Conservation (phyloP, 2,113 vertebrate genomes). For the Enhydra lutris region DNA sequence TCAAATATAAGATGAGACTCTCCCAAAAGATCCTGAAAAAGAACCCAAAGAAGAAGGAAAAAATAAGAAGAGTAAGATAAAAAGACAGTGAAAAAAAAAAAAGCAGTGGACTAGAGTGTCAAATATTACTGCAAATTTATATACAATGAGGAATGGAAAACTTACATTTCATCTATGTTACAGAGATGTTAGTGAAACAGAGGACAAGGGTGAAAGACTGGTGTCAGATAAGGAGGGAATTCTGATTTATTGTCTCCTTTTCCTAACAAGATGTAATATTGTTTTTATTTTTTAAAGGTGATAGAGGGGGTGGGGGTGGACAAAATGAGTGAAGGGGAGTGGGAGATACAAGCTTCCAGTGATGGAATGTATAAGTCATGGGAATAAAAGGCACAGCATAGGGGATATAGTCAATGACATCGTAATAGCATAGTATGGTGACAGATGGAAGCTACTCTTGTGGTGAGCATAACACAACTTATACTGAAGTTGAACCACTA, state of each 20-base stretch:
- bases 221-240: neutral
- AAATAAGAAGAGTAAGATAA: neutral
- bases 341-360: neutral
- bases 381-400: neutral
- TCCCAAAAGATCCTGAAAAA: neutral
- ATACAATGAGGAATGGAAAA: neutral
- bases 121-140: neutral
- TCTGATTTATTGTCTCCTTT: neutral
- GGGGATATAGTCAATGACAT: neutral
- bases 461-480: neutral
- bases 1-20: slow-evolving; percentile 3
- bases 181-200: neutral
- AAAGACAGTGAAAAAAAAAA: neutral
- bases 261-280: neutral
- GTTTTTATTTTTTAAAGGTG: neutral
- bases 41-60: neutral
- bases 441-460: neutral
- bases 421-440: neutral
- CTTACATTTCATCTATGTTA: neutral
- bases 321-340: neutral
- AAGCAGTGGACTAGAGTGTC: neutral
- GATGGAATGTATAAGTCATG: no score
- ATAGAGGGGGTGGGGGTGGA: neutral
- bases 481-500: neutral
- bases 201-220: neutral